Conservation (phyloP, 1,140 invertebrate species). For the Lucilia cuprina region DNA sequence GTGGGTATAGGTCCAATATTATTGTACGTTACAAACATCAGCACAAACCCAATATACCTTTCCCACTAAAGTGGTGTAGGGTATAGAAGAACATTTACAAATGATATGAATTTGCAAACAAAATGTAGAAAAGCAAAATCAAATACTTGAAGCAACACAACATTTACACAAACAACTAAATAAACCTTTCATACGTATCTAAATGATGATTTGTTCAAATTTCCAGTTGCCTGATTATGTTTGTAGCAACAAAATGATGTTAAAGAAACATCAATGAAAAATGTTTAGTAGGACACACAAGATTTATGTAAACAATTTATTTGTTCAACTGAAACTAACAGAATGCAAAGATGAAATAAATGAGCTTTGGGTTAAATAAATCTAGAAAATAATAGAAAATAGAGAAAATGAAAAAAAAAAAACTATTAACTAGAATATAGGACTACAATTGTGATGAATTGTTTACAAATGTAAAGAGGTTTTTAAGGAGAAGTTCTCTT, state of each 20-base stretch:
- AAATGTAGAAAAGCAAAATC: background rate
- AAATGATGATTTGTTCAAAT: conserved; percentile 15
- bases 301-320: conserved; percentile 18
- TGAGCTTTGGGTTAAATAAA: conserved; percentile 14
- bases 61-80: too few relatives aligned
- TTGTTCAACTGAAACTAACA: conserved; percentile 11
- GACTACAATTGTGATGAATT: conserved; percentile 2
- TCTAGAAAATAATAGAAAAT: background rate
- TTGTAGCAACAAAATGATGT: background rate
- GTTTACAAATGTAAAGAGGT: background rate
- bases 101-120: conserved; percentile 2
- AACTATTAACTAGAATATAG: background rate
- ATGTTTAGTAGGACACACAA: conserved; percentile 9
- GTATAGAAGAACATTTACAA: background rate
- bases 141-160: background rate
- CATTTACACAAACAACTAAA: background rate
- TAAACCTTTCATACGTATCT: background rate
- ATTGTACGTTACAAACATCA: too few relatives aligned
- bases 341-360: conserved; percentile 12
- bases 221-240: conserved; percentile 17
- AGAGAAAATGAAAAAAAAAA: background rate
- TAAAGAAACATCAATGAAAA: background rate
- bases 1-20: too few relatives aligned
- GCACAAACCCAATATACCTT: too few relatives aligned
- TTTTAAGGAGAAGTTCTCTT: background rate